phyloP scores from a whole-genome alignment of 2,888 invertebrate species.

The Mesodorylaimus sp. region DNA sequence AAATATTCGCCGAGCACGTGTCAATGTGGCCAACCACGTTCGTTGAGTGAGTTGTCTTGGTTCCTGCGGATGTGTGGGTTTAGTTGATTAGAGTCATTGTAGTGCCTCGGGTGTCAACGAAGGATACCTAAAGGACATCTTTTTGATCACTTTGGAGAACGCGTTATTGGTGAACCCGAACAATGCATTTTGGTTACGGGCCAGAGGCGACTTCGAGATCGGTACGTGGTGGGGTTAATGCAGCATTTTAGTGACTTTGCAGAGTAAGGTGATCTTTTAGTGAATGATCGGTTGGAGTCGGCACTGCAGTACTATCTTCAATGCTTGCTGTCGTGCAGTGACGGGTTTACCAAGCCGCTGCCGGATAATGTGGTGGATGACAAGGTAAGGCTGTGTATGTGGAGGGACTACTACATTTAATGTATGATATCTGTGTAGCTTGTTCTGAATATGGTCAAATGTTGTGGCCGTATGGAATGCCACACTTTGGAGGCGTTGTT shows the following conservation, averaged over 20 bases:
- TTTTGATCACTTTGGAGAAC: conserved; percentile 1
- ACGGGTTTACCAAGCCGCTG: not conserved
- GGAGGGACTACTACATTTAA: too few relatives aligned
- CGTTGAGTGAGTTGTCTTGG: not conserved
- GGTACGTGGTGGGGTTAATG: not conserved
- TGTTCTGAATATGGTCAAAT: conserved; percentile 1
- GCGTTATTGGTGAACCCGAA: conserved; percentile 5
- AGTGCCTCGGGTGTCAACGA: conserved; percentile 1
- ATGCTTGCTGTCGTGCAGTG: not conserved
- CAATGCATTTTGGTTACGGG: conserved; percentile 4
- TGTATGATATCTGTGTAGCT: too few relatives aligned
- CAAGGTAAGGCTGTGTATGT: not conserved
- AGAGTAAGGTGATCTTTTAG: not conserved
- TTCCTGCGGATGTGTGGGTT: not conserved
- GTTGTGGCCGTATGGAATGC: not conserved
- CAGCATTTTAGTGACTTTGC: not conserved
- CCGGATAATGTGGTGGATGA: conserved; percentile 7
- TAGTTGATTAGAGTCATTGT: not conserved
- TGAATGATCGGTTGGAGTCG: not conserved
- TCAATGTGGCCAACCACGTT: not conserved
- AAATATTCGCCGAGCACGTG: not conserved
- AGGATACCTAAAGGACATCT: conserved; percentile 2
- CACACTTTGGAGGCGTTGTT: conserved; percentile 3
- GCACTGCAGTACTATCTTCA: conserved; percentile 2
- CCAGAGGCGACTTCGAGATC: conserved; percentile 2